Evolutionary conservation across 2,797 vertebrate genomes (phyloP), one percentile per base, ranked within the genome.

Genomic region (Epinephelus awoara): DNA sequence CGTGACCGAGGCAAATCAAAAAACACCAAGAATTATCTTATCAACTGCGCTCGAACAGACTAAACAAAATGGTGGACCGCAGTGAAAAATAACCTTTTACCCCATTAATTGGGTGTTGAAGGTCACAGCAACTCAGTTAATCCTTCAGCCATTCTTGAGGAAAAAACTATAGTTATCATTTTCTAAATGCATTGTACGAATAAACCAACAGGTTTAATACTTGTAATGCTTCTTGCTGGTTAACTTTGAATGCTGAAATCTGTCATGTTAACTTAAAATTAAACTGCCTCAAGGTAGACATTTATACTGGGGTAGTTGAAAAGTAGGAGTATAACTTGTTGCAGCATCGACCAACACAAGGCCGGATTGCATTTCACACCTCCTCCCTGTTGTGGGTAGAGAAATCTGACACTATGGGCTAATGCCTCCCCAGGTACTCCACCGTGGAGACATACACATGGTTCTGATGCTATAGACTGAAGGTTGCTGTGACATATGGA

Each of bases 341-440:
- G 40, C 40, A 42, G 40, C 40, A 42, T 42, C 40, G 40, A 12
- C 40, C 11, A 12, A 10, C 11, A 10, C 40, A 12, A 42, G 40
- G 40, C 40, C 9, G 14, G 44, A n/a, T 47, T 63, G 46, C 29
- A 64, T 47, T 57, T 59, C 56, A 63, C 67, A 63, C 57, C 40
- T 25, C 58, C 29, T 47, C 59, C 70, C 57, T 11, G 38, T 25
- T 62, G 40, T n/a, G 4, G 25, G 27, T 21, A 38, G 42, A 73
- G 75, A 79, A 81, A 86, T 4, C 1, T 27, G 77, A 87, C 51
- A 76, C 82, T 54, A 13, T 7, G 38, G 62, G 51, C 6, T 23
- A 42, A 72, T 12, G 34, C 29, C 55, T 69, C 69, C 27, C 51
- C 49, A 58, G 76, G 49, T n/a, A 10, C 57, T 54, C 46, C 42